phyloP scores from a whole-genome alignment of 2,888 invertebrate species.

The Fragum sueziense region DNA sequence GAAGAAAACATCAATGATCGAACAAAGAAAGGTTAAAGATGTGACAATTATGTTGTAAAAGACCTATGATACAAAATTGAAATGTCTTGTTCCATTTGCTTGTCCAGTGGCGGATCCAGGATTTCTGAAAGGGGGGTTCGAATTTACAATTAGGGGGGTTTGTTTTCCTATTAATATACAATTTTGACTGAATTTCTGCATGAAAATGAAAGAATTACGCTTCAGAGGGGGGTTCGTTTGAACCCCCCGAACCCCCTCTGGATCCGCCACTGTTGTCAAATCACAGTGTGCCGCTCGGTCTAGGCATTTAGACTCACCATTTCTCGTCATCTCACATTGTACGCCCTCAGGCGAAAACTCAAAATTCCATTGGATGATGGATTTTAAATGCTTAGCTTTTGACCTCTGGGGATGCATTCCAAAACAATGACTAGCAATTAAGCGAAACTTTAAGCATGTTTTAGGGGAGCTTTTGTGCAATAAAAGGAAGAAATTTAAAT shows the following conservation, averaged over 20 bases:
- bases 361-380: slow-evolving; percentile 18
- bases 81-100: neutral
- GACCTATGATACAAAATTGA: slow-evolving; percentile 6
- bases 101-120: no score
- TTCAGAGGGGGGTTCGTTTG: no score
- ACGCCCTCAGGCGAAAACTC: slow-evolving; percentile 4
- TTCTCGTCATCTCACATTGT: neutral
- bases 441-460: neutral
- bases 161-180: no score
- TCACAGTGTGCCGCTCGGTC: slow-evolving; percentile 1
- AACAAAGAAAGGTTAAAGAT: neutral
- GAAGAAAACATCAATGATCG: neutral
- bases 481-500: no score
- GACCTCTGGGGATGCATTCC: slow-evolving; percentile 5
- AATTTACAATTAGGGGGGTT: no score
- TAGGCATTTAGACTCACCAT: slow-evolving; percentile 7
- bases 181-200: no score
- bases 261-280: no score
- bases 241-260: no score
- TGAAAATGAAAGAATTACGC: no score
- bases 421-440: neutral
- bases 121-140: no score
- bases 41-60: slow-evolving; percentile 2
- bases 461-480: no score
- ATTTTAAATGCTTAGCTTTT: neutral